These are phyloP conservation scores for Bradypus variegatus DNA, from an alignment of 2,797 vertebrate species.

Conservation along the genomic window DNA sequence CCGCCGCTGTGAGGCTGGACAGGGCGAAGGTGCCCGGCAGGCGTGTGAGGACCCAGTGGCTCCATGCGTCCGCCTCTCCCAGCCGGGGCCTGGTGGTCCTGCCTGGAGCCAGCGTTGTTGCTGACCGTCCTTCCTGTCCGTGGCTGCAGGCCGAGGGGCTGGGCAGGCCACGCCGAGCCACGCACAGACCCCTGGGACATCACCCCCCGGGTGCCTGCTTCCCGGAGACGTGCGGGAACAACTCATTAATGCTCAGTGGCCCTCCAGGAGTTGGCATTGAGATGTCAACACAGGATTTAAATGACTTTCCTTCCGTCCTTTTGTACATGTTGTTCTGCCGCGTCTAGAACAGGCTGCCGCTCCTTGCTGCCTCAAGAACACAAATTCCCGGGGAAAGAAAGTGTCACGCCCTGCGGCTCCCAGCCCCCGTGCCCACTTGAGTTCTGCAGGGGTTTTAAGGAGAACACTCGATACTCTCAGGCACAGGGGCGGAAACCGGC, in stretches of 20 bases:
- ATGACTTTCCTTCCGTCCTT: neutral
- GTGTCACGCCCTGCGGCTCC: neutral
- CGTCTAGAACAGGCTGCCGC: neutral
- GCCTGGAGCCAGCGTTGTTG: accelerated
- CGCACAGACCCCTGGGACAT: accelerated
- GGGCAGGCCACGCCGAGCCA: accelerated
- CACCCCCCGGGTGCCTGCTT: neutral
- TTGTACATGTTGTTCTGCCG: conserved; percentile 21
- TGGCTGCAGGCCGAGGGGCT: neutral
- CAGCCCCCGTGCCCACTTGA: conserved; percentile 5
- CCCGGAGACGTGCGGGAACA: neutral
- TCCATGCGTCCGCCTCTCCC: neutral
- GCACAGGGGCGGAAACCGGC: neutral
- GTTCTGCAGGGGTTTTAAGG: conserved; percentile 23
- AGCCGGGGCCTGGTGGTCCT: too few species aligned
- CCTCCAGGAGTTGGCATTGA: neutral
- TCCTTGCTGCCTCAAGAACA: conserved; percentile 40
- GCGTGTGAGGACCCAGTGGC: neutral
- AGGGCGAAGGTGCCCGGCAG: neutral
- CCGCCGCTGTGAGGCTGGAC: accelerated
- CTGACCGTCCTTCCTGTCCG: accelerated
- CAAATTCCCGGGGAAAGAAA: neutral
- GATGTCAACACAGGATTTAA: neutral
- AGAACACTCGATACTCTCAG: neutral
- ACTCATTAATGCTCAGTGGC: neutral